phyloP scores from a whole-genome alignment of 2,797 vertebrate species.

The Diglossa cyanea region DNA sequence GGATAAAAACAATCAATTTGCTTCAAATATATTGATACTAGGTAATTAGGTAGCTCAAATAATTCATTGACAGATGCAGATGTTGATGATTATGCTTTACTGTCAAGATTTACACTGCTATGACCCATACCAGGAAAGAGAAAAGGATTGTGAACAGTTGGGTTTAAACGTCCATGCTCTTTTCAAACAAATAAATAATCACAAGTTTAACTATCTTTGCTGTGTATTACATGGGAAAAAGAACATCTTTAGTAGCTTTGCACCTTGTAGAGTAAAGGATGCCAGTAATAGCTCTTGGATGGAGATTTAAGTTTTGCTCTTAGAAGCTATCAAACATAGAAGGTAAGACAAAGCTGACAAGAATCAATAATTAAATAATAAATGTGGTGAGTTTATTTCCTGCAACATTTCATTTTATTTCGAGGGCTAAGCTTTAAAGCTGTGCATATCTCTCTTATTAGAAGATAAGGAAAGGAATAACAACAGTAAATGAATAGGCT shows the following conservation, averaged over 20 bases:
- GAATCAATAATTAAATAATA: background rate
- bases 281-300: background rate
- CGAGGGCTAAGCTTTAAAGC: background rate
- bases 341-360: background rate
- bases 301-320: background rate
- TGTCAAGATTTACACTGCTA: background rate
- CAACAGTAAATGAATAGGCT: background rate
- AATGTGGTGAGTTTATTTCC: background rate
- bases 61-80: background rate
- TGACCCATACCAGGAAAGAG: background rate
- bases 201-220: background rate
- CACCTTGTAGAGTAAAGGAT: background rate
- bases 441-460: background rate
- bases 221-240: background rate
- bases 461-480: background rate
- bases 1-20: background rate
- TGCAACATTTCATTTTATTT: background rate
- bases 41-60: background rate
- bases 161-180: background rate
- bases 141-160: background rate
- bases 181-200: slow-evolving; percentile 13
- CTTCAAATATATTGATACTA: slow-evolving; percentile 27
- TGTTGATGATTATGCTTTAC: background rate
- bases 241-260: background rate
- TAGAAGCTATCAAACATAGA: background rate